phyloP scores from a whole-genome alignment of 1,140 invertebrate genomes.

The Cardiocondyla obscurior region DNA sequence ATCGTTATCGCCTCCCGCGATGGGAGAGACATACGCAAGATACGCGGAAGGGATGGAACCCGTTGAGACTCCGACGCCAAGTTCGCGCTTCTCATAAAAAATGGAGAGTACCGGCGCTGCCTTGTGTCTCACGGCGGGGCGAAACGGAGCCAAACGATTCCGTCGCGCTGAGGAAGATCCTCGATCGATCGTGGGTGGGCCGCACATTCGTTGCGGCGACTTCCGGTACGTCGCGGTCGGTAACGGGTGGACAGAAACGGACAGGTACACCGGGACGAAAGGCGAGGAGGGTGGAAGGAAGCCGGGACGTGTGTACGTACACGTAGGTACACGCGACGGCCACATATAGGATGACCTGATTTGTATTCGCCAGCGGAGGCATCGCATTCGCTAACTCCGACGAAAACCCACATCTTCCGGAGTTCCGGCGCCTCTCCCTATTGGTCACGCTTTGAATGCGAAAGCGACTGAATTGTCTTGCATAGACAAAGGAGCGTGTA shows the following conservation, averaged over 20 bases:
- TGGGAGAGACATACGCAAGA: not conserved
- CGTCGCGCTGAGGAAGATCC: constrained; percentile 30
- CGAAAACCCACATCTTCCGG: constrained; percentile 69
- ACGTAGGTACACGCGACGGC: not conserved
- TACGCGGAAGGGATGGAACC: not conserved
- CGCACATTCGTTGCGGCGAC: constrained; percentile 51
- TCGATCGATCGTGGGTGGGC: constrained; percentile 50
- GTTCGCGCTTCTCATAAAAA: not conserved
- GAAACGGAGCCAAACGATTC: constrained; percentile 21
- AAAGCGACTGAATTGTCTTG: constrained; percentile 66
- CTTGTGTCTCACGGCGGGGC: not conserved
- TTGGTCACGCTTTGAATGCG: constrained; percentile 65
- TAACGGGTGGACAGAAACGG: constrained; percentile 30
- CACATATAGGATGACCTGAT: constrained; percentile 58
- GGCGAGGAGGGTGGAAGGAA: not conserved
- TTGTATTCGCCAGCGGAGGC: constrained; percentile 66
- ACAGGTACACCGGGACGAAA: constrained; percentile 34
- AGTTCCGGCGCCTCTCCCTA: constrained; percentile 55
- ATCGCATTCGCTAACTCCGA: constrained; percentile 64
- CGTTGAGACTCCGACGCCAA: not conserved
- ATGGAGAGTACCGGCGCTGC: not conserved
- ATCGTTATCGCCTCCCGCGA: constrained; percentile 23
- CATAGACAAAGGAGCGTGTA: constrained; percentile 65
- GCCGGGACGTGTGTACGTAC: too few species aligned
- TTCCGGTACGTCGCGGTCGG: constrained; percentile 39